Percentiles rank a stretch among this genome's conserved stretches.
Conservation (phyloP, 1,140 invertebrate genomes). For the Hydropsyche tenuis region DNA sequence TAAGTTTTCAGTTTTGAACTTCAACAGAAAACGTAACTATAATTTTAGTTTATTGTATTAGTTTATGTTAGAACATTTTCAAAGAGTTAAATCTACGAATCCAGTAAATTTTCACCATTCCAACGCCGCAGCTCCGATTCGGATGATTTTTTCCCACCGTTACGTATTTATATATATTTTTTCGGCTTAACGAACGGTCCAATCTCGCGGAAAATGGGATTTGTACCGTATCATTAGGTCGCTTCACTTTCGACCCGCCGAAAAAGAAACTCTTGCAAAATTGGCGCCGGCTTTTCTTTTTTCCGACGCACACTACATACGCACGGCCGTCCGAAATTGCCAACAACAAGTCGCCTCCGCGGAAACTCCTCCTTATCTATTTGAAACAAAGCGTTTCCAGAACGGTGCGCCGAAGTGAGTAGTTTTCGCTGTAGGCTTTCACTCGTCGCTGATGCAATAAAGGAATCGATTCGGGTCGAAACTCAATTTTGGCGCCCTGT, state of each 20-base stretch:
- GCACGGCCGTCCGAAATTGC: constrained; percentile 23
- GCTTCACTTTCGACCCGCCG: background rate
- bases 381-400: constrained; percentile 26
- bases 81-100: too few species aligned
- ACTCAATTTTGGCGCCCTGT: constrained; percentile 27
- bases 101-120: too few species aligned
- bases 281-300: background rate
- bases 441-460: constrained; percentile 33
- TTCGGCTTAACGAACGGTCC: background rate
- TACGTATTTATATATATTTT: too few species aligned
- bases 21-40: too few species aligned
- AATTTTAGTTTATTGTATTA: too few species aligned
- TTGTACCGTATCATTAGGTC: constrained; percentile 21
- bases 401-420: background rate
- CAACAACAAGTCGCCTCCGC: background rate
- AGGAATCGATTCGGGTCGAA: constrained; percentile 32
- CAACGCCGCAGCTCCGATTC: too few species aligned
- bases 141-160: too few species aligned
- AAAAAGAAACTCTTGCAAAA: background rate
- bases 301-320: too few species aligned
- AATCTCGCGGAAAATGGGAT: constrained; percentile 25
- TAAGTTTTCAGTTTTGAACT: too few species aligned
- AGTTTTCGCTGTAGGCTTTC: constrained; percentile 36
- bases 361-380: constrained; percentile 26
- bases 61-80: too few species aligned